Evolutionary conservation across 2,113 vertebrate species (phyloP).

Genomic region (Telmatochromis brachygnathus): DNA sequence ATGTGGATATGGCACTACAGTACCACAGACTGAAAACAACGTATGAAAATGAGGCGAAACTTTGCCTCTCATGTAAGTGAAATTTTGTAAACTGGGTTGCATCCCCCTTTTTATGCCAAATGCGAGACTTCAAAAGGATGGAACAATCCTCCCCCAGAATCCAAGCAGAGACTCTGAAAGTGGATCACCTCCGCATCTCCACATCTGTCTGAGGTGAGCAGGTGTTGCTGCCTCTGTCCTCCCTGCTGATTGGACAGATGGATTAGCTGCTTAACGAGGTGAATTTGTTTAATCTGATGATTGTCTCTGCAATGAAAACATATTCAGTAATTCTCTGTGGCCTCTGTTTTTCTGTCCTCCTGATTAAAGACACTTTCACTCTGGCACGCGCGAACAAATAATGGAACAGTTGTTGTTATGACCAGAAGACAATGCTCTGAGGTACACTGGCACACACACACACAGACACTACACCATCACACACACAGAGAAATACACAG

Average conservation of each 20-base stretch:
- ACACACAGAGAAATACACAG: neutral
- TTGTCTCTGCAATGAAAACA: slow-evolving; percentile 48
- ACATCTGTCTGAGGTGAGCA: slow-evolving; percentile 58
- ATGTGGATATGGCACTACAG: neutral
- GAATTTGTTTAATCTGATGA: slow-evolving; percentile 62
- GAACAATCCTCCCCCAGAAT: slow-evolving; percentile 32
- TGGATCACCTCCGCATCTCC: slow-evolving; percentile 38
- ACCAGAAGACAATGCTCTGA: slow-evolving; percentile 63
- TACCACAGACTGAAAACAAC: neutral
- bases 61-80: neutral
- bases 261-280: slow-evolving; percentile 57
- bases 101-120: slow-evolving; percentile 31
- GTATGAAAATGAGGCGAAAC: neutral
- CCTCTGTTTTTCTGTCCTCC: slow-evolving; percentile 31
- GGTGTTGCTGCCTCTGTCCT: slow-evolving; percentile 41
- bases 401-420: slow-evolving; percentile 64
- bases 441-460: slow-evolving; percentile 21
- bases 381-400: slow-evolving; percentile 28
- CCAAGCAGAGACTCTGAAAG: neutral
- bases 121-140: slow-evolving; percentile 31
- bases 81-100: slow-evolving; percentile 46
- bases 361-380: slow-evolving; percentile 61
- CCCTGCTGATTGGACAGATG: slow-evolving; percentile 47
- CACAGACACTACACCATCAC: neutral
- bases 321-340: slow-evolving; percentile 54